These are phyloP conservation scores for Vulpes lagopus DNA, from an alignment of 2,113 vertebrate genomes.

Conservation along the genomic window DNA sequence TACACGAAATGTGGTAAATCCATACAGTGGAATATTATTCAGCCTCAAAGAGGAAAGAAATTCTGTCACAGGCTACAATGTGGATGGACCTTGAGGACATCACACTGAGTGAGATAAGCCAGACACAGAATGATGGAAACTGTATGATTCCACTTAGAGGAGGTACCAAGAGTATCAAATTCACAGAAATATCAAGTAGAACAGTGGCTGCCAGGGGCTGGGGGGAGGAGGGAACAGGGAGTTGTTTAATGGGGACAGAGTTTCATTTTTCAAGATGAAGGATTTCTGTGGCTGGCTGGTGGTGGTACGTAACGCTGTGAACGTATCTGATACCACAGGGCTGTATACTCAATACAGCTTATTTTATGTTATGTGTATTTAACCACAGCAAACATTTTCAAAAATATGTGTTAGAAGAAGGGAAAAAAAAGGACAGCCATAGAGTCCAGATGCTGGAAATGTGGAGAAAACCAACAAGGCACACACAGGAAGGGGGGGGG, in stretches of 20 bases:
- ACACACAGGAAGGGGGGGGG: background rate
- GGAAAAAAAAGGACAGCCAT: background rate
- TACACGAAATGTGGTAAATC: background rate
- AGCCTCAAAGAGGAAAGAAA: background rate
- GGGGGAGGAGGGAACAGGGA: background rate
- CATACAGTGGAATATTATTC: background rate
- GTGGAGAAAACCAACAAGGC: background rate
- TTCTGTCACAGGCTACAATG: background rate
- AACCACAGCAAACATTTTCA: background rate
- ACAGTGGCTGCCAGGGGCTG: no score
- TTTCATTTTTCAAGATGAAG: background rate
- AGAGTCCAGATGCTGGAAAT: fast-evolving
- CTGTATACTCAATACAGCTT: no score
- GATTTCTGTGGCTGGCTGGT: background rate
- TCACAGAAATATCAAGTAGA: background rate
- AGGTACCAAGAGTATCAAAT: background rate
- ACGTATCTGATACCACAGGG: background rate
- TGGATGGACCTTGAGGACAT: background rate
- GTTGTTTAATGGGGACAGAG: background rate
- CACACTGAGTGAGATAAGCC: background rate
- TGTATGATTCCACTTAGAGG: background rate
- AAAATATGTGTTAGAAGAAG: background rate
- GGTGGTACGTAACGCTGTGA: background rate
- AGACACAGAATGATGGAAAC: background rate
- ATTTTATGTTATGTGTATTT: background rate